phyloP scores from a whole-genome alignment of 2,888 invertebrate genomes.

The Syritta pipiens region DNA sequence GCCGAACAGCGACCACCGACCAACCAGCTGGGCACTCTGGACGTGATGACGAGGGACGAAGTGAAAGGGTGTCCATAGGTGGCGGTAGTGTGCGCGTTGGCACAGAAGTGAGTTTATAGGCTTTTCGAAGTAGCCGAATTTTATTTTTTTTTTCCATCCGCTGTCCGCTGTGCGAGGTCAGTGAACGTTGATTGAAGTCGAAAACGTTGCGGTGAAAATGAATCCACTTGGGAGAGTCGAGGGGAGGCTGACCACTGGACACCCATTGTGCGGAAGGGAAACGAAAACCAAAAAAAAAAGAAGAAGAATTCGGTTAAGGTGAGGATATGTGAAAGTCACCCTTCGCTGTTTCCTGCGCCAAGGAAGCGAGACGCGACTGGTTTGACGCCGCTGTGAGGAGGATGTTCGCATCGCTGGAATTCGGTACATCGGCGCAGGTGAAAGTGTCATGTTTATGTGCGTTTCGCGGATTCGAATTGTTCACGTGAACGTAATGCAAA shows the following conservation, averaged over 20 bases:
- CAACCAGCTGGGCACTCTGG: not conserved
- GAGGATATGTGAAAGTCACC: constrained; percentile 64
- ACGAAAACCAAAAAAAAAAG: too few relatives aligned
- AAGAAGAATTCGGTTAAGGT: constrained; percentile 57
- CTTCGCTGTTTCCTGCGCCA: constrained; percentile 11
- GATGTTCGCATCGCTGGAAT: constrained; percentile 48
- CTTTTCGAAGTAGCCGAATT: constrained; percentile 58
- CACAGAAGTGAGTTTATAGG: constrained; percentile 53
- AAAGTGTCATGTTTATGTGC: constrained; percentile 51
- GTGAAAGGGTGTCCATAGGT: constrained; percentile 42
- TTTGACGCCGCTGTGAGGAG: constrained; percentile 5
- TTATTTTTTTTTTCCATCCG: constrained; percentile 1
- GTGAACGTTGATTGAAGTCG: constrained; percentile 55
- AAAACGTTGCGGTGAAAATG: constrained; percentile 48
- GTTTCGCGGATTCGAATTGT: constrained; percentile 9
- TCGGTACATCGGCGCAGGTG: constrained; percentile 47
- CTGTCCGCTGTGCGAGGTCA: constrained; percentile 47
- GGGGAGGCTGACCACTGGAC: constrained; percentile 14
- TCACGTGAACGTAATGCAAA: not conserved
- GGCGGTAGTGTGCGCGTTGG: constrained; percentile 33
- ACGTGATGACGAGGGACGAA: not conserved
- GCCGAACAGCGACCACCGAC: constrained; percentile 48
- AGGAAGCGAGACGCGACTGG: too few relatives aligned
- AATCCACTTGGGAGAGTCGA: not conserved
- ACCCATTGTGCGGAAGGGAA: constrained; percentile 37